Evolutionary conservation across 2,888 invertebrate genomes (phyloP), one percentile per base, ranked within the genome.

Genomic region (Dolichomitus sp.): DNA sequence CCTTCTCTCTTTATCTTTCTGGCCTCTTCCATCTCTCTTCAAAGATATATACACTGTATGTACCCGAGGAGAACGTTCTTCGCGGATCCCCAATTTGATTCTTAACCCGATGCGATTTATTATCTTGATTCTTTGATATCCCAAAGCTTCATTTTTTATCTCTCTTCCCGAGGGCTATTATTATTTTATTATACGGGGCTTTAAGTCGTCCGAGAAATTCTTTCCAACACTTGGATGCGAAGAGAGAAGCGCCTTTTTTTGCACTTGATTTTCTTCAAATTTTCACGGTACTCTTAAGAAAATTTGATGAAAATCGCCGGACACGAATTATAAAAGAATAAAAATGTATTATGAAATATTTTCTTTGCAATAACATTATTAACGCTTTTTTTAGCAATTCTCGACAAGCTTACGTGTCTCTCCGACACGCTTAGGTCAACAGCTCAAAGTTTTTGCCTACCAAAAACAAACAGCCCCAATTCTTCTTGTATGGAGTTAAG

Each of bases 331-430:
- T 2, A 23, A 23, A 23, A 23, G 23, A 23, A 23, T 23, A 23
- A 23, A 23, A 1, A 23, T 23, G 2, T 23, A 23, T 23, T 23
- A 23, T 23, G 2, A 23, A 23, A 23, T 23, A 63, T n/a, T 7
- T 6, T 65, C 14, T 5, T 42, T 69, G 14, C 48, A 11, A 57
- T 30, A 37, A 48, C 17, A 40, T 27, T 3, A 19, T 52, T 23
- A 52, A 52, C 17, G 63, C 14, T 54, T 76, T 75, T 86, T 87
- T 69, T 81, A 90, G 91, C 82, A 61, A 91, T 92, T 77, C 85
- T 92, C 40, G 92, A 92, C 33, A 87, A 89, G 80, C 50, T 91
- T 4, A 86, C 89, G 17, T 83, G 79, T 68, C 83, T 90, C 4
- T 88, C 90, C 7, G 88, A 88, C 33, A 89, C 89, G 30, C 78